Evolutionary conservation across 37 sponge, comb jelly and placozoan genomes (phyloP).

Genomic region (Amphimedon queenslandica): DNA sequence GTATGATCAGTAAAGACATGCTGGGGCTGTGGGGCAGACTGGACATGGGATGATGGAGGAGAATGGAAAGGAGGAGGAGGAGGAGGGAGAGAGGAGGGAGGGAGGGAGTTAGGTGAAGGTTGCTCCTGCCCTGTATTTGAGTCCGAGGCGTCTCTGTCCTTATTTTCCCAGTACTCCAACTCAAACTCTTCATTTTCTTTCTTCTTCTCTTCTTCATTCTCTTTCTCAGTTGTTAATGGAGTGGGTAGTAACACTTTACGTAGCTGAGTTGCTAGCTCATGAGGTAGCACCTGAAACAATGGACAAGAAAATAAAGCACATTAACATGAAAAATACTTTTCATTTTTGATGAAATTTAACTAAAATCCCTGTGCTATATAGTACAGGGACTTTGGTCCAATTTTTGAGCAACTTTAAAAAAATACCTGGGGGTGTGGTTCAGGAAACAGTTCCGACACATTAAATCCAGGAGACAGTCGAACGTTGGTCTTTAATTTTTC

Average conservation of each 20-base stretch:
- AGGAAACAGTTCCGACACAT: neutral
- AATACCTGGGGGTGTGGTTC: slow-evolving; percentile 1
- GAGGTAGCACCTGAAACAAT: slow-evolving; percentile 10
- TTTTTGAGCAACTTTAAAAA: too few species aligned
- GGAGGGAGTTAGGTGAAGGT: neutral
- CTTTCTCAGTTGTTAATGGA: slow-evolving; percentile 15
- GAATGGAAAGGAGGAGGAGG: neutral
- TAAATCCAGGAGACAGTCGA: neutral
- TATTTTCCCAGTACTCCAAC: slow-evolving; percentile 43
- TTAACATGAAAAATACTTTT: too few species aligned
- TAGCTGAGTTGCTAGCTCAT: neutral
- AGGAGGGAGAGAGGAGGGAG: neutral
- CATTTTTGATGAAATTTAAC: too few species aligned
- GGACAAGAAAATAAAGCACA: neutral
- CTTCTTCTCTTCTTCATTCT: slow-evolving; percentile 10
- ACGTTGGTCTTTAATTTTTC: neutral
- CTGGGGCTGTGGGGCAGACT: neutral
- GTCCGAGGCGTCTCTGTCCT: too few species aligned
- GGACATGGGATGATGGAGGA: neutral
- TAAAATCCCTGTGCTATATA: too few species aligned
- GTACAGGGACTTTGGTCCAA: too few species aligned
- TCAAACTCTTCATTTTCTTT: slow-evolving; percentile 7
- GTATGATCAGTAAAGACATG: too few species aligned
- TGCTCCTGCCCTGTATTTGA: too few species aligned
- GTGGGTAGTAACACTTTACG: slow-evolving; percentile 39